phyloP scores from a whole-genome alignment of 2,888 invertebrate species.

The Machimus rusticus region DNA sequence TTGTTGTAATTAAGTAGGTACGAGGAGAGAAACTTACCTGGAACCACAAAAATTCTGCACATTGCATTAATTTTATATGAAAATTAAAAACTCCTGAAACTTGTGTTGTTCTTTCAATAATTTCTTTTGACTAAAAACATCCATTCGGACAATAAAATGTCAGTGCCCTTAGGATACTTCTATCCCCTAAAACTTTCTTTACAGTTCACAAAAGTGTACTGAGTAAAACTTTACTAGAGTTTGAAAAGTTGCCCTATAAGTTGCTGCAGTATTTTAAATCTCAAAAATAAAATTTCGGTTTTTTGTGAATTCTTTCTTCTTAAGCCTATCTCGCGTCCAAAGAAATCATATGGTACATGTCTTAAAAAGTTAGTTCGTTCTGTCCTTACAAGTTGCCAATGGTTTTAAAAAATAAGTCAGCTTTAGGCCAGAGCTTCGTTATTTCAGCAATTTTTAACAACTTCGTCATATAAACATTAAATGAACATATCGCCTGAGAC shows the following conservation, averaged over 20 bases:
- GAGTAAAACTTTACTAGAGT: not conserved
- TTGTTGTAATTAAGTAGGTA: too few relatives aligned
- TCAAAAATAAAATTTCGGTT: not conserved
- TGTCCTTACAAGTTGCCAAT: not conserved
- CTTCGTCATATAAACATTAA: not conserved
- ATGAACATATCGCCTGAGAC: not conserved
- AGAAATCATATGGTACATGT: not conserved
- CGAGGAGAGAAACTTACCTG: too few relatives aligned
- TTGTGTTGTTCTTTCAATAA: not conserved
- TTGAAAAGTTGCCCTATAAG: not conserved
- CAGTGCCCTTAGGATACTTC: not conserved
- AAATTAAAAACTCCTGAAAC: too few relatives aligned
- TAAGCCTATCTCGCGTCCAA: not conserved
- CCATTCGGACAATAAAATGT: not conserved
- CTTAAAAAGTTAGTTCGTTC: not conserved
- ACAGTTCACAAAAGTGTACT: not conserved
- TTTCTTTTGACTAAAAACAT: not conserved
- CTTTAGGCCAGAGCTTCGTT: not conserved
- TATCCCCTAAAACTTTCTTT: not conserved
- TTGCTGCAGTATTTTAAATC: not conserved
- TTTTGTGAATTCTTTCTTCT: not conserved
- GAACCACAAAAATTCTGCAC: too few relatives aligned
- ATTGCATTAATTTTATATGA: too few relatives aligned
- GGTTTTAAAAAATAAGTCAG: not conserved
- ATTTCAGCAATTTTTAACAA: not conserved